Conservation (phyloP, 2,113 vertebrate genomes). For the Clarias magur region DNA sequence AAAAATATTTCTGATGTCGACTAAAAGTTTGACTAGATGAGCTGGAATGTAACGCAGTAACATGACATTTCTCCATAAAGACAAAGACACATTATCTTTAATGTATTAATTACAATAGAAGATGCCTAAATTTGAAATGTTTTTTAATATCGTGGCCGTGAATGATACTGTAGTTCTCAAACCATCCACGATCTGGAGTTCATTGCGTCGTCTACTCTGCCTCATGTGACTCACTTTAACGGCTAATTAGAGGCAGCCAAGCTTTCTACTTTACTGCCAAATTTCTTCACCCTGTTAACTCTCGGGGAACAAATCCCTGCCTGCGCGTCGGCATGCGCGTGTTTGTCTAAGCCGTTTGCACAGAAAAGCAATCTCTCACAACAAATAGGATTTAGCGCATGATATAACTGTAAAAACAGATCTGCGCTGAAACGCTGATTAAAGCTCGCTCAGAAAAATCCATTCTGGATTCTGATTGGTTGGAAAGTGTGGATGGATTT, state of each 20-base stretch:
- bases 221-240: neutral
- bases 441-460: neutral
- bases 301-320: neutral
- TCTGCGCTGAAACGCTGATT: neutral
- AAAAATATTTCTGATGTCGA: neutral
- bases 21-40: neutral
- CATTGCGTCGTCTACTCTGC: neutral
- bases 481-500: neutral
- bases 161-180: neutral
- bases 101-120: neutral
- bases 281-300: neutral
- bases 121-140: neutral
- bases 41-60: neutral
- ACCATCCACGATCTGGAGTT: neutral
- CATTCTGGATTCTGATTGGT: constrained; percentile 3
- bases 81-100: neutral
- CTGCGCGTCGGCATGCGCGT: neutral
- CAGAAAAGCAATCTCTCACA: neutral
- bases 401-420: neutral
- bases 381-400: neutral
- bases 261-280: neutral
- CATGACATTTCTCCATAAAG: neutral
- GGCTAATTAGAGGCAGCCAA: neutral
- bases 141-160: neutral
- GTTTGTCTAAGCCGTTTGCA: neutral